Base-by-base conservation (phyloP, 2,888 invertebrate species). In the Idaea biselata region DNA sequence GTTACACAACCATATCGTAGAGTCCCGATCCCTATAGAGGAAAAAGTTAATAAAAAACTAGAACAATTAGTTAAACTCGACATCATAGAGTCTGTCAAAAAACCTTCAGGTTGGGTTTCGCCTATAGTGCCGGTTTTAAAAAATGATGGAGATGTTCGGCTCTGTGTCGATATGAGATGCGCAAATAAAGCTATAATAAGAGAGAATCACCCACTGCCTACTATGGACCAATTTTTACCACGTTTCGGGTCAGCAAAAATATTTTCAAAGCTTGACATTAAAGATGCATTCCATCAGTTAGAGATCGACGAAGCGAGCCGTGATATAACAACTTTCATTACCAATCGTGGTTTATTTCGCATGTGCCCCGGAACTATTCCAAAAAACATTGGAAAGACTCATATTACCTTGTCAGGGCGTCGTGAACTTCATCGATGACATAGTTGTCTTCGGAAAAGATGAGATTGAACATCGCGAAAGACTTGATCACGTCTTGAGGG, bases 321-420 rank as follows among this genome's bases (percentile, higher is more conserved):
- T 33, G 57, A 62, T 17, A 65, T 55, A 6, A 60, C 58, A 4
- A 65, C 55, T 32, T 65, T 56, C 8, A 67, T 60, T 16, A 44
- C 56, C 2, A 31, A 18, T 18, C 25, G 25, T 25, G 25, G 25
- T 1, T 25, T 25, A 5, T 25, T 25, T 25, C 16, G 68, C 72
- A 3, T 82, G 83, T 58, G 89, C 89, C 16, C 79, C 82, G 0
- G 88, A 74, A 63, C 14, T 61, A 14, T 74, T 67, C 55, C 71
- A 70, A 73, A n/a, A 85, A 68, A 73, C 75, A 3, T 67, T 88
- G 59, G 79, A 81, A 64, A 67, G 70, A 65, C 74, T 86, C 8
- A 59, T 88, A 3, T 44, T 65, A 55, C 72, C 69, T 6, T 81
- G 81, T 18, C 71, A 79, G 55, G 82, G 83, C 0, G 75, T 73